Evolutionary conservation across 1,140 invertebrate species (phyloP).

Genomic region (Zaprionus taronus): DNA sequence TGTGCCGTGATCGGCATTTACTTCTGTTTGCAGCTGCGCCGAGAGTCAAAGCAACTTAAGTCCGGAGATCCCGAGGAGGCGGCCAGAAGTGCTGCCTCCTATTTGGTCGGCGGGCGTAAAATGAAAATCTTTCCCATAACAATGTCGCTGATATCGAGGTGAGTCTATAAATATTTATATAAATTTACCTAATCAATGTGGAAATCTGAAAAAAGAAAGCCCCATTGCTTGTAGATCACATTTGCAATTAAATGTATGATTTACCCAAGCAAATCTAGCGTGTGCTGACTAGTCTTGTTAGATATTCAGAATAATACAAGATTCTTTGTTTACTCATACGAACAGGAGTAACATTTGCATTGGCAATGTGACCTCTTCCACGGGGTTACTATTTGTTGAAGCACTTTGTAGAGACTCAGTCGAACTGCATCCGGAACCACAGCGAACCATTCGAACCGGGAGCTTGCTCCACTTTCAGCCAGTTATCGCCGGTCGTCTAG

Average conservation of each 20-base stretch:
- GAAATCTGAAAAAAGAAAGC: too few relatives aligned
- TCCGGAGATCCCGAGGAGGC: slow-evolving; percentile 57
- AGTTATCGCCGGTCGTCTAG: slow-evolving; percentile 37
- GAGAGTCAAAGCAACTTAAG: slow-evolving; percentile 86
- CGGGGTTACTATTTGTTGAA: not conserved
- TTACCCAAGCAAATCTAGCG: too few relatives aligned
- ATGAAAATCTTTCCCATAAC: slow-evolving; percentile 93
- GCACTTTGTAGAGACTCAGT: not conserved
- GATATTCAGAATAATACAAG: not conserved
- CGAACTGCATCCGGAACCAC: not conserved
- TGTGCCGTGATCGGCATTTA: slow-evolving; percentile 92
- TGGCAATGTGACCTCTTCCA: not conserved
- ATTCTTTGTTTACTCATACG: not conserved
- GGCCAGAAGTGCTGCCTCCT: slow-evolving; percentile 86
- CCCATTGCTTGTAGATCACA: too few relatives aligned
- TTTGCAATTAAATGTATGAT: too few relatives aligned
- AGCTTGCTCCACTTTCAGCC: slow-evolving; percentile 53
- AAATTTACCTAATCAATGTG: not conserved
- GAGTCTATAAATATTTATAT: slow-evolving; percentile 51
- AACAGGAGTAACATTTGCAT: not conserved
- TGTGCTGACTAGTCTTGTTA: not conserved
- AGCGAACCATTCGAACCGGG: not conserved
- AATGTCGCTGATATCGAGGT: slow-evolving; percentile 92
- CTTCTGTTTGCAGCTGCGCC: slow-evolving; percentile 87
- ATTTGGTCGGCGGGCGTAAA: slow-evolving; percentile 92